Evolutionary conservation across 2,888 invertebrate species (phyloP).

Genomic region (Dynastes grantii): DNA sequence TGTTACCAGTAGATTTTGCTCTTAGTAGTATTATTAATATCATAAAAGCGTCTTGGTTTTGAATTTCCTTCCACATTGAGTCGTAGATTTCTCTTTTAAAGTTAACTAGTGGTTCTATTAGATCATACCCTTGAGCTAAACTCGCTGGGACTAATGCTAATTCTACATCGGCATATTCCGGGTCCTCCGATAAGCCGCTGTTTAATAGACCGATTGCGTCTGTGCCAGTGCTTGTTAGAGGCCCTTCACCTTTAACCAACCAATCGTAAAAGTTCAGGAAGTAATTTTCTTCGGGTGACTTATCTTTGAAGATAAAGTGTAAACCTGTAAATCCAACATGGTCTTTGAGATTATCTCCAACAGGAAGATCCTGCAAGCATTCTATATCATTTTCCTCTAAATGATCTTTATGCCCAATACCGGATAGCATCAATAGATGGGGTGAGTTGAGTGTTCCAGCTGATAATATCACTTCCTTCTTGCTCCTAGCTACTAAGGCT

Average conservation of each 20-base stretch:
- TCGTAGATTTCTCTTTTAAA: conserved; percentile 61
- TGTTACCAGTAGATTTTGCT: conserved; percentile 72
- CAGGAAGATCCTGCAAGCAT: conserved; percentile 68
- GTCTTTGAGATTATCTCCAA: conserved; percentile 78
- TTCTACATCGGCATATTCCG: conserved; percentile 76
- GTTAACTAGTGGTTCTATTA: conserved; percentile 68
- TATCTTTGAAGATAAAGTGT: conserved; percentile 70
- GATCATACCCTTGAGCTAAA: conserved; percentile 59
- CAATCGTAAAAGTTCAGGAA: conserved; percentile 68
- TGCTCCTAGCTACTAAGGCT: conserved; percentile 74
- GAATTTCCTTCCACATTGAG: conserved; percentile 47
- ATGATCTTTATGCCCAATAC: conserved; percentile 74
- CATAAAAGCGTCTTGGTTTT: conserved; percentile 39
- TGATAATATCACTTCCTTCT: conserved; percentile 81
- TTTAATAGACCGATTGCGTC: conserved; percentile 69
- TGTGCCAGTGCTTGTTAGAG: conserved; percentile 70
- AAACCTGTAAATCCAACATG: conserved; percentile 79
- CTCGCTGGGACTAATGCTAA: conserved; percentile 70
- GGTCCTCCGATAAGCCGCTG: conserved; percentile 62
- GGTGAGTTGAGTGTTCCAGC: conserved; percentile 77
- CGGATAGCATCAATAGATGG: conserved; percentile 76
- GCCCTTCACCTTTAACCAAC: conserved; percentile 70
- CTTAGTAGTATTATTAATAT: conserved; percentile 67
- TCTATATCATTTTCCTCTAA: conserved; percentile 65
- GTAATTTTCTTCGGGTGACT: conserved; percentile 58